Percentiles rank a stretch among this genome's conserved stretches.
phyloP scores from a whole-genome alignment of 1,140 invertebrate genomes.

The Neotoxoptera formosana region DNA sequence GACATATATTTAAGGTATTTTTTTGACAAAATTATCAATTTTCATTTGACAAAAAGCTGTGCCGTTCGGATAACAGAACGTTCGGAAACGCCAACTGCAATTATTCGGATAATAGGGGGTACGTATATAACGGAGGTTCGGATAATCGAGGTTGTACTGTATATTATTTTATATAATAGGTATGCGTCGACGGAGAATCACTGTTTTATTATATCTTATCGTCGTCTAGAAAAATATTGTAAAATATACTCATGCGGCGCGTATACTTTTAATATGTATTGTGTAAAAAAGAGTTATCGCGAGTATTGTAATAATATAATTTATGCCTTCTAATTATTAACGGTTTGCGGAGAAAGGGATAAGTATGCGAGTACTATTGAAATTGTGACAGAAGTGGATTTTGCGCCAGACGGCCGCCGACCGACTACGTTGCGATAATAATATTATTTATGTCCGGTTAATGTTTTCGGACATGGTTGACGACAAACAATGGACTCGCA shows the following conservation, averaged over 20 bases:
- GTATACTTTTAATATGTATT: neutral
- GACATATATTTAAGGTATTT: too few relatives aligned
- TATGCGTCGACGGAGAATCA: neutral
- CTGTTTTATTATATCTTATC: neutral
- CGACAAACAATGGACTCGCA: neutral
- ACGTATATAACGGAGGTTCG: too few relatives aligned
- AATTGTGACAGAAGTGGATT: neutral
- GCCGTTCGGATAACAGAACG: too few relatives aligned
- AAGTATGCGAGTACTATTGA: neutral
- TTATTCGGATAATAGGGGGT: too few relatives aligned
- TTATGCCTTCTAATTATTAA: neutral
- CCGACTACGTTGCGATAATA: neutral
- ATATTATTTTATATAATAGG: too few relatives aligned
- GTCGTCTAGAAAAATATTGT: neutral
- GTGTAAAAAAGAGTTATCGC: neutral
- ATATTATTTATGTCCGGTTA: neutral
- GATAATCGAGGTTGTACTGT: too few relatives aligned
- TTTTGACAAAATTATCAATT: too few relatives aligned
- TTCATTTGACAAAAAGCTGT: too few relatives aligned
- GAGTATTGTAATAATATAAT: constrained; percentile 11
- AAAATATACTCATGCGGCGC: neutral
- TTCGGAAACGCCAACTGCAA: too few relatives aligned
- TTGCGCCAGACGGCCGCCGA: neutral
- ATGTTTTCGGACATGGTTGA: neutral
- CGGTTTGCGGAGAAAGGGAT: neutral